phyloP scores from a whole-genome alignment of 2,113 vertebrate genomes.

The Apistogramma diplotaenia region DNA sequence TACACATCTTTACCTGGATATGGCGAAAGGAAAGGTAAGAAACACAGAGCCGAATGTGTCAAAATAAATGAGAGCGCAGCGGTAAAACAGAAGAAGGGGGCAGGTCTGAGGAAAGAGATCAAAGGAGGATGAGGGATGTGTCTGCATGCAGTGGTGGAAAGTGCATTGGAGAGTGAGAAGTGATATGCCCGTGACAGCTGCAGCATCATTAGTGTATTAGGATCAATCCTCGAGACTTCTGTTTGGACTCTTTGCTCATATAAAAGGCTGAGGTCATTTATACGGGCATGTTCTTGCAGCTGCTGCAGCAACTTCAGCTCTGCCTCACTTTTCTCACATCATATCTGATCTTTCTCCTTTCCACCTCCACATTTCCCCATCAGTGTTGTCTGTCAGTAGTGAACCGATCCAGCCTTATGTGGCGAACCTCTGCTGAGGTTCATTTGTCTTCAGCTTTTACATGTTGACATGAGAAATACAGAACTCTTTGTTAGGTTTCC shows the following conservation, averaged over 20 bases:
- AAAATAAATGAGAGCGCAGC: conserved; percentile 50
- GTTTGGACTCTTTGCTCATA: conserved; percentile 43
- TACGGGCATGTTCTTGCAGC: conserved; percentile 33
- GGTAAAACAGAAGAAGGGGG: conserved; percentile 26
- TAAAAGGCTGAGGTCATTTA: conserved; percentile 10
- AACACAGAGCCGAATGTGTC: conserved; percentile 11
- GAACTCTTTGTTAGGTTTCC: neutral
- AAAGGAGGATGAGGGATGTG: conserved; percentile 48
- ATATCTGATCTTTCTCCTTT: conserved; percentile 18
- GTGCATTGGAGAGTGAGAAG: conserved; percentile 42
- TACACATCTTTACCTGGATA: conserved; percentile 36
- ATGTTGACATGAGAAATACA: conserved; percentile 9
- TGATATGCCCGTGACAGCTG: conserved; percentile 69
- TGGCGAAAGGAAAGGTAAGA: neutral
- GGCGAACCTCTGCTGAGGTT: neutral
- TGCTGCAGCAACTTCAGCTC: conserved; percentile 15
- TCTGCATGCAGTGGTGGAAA: conserved; percentile 36
- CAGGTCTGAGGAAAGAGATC: conserved; percentile 49
- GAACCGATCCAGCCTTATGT: conserved; percentile 27
- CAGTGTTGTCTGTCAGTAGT: conserved; percentile 8
- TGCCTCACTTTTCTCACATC: conserved; percentile 16
- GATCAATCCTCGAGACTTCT: conserved; percentile 64
- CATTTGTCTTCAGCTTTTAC: neutral
- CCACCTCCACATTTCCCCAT: conserved; percentile 8
- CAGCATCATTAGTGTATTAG: conserved; percentile 72